phyloP scores from a whole-genome alignment of 2,888 invertebrate genomes.

The Agonopterix subpropinquella region DNA sequence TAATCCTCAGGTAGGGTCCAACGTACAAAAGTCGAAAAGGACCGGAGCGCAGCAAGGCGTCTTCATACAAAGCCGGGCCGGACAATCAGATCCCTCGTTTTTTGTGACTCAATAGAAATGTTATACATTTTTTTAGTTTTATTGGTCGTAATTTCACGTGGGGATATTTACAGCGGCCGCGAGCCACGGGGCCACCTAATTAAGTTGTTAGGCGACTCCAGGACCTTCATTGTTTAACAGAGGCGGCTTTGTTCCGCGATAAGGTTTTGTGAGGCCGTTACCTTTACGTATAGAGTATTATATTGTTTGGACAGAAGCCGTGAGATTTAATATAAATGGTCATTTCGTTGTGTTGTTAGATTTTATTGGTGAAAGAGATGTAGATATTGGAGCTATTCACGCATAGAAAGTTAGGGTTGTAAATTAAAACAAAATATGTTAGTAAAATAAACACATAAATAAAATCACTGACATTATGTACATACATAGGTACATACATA shows the following conservation, averaged over 20 bases:
- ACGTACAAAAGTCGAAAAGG: constrained; percentile 25
- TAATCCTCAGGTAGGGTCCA: constrained; percentile 14
- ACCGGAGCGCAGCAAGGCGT: constrained; percentile 56
- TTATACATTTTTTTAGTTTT: constrained; percentile 73
- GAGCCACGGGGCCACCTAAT: constrained; percentile 71
- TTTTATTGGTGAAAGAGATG: constrained; percentile 2
- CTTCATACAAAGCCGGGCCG: constrained; percentile 60
- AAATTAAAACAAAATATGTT: no score
- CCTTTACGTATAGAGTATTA: constrained; percentile 42
- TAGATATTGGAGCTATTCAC: not conserved
- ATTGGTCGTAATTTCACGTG: constrained; percentile 73
- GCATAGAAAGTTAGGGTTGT: not conserved
- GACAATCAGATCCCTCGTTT: constrained; percentile 67
- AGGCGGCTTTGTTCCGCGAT: constrained; percentile 53
- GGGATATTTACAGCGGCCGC: constrained; percentile 71
- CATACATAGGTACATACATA: no score
- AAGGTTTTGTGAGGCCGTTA: constrained; percentile 47
- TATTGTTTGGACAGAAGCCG: constrained; percentile 61
- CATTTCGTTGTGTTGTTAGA: constrained; percentile 15
- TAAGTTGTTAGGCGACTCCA: constrained; percentile 70
- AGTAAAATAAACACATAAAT: no score
- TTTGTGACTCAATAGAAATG: constrained; percentile 73
- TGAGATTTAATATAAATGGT: constrained; percentile 28
- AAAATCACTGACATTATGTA: no score
- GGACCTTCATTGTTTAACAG: constrained; percentile 63